A percentile compares a stretch with the other conserved stretches of the same genome.
These are phyloP conservation scores for Ormyrus pomaceus DNA, from an alignment of 2,888 invertebrate species.

Conservation along the genomic window DNA sequence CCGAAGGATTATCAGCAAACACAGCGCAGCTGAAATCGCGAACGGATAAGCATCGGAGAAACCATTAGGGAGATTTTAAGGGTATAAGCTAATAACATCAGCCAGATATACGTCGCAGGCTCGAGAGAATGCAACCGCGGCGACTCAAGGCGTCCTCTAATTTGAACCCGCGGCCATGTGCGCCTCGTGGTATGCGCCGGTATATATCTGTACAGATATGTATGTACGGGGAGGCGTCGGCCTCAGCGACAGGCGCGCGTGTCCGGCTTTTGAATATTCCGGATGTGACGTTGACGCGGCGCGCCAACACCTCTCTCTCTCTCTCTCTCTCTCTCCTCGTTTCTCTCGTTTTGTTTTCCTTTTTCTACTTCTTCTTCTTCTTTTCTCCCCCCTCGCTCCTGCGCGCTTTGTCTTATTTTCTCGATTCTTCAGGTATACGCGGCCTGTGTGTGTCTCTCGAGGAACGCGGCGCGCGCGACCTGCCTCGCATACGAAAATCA, in stretches of 20 bases:
- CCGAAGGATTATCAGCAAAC: not conserved
- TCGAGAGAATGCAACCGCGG: not conserved
- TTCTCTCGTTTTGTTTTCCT: not conserved
- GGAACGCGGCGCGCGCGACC: conserved; percentile 22
- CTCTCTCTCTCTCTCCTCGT: conserved; percentile 8
- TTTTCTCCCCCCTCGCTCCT: not conserved
- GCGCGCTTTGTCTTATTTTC: conserved; percentile 3
- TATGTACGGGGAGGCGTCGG: conserved; percentile 40
- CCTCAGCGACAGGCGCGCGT: conserved; percentile 57
- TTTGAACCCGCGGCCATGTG: conserved; percentile 27
- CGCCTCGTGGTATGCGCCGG: conserved; percentile 20
- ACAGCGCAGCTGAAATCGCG: too few species aligned
- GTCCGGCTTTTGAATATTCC: conserved; percentile 65
- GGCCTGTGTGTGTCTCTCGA: not conserved
- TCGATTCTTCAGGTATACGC: conserved; percentile 9
- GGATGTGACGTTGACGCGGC: conserved; percentile 61
- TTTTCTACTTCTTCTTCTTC: not conserved
- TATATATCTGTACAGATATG: conserved; percentile 45
- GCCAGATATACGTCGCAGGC: too few species aligned
- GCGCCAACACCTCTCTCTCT: conserved; percentile 12
- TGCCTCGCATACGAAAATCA: conserved; percentile 42
- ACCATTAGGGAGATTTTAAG: not conserved
- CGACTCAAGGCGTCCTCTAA: conserved; percentile 14
- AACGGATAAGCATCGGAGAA: too few species aligned
- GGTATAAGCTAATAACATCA: not conserved